These are phyloP conservation scores for Gracilinanus agilis DNA, from an alignment of 2,113 vertebrate species.

Conservation along the genomic window DNA sequence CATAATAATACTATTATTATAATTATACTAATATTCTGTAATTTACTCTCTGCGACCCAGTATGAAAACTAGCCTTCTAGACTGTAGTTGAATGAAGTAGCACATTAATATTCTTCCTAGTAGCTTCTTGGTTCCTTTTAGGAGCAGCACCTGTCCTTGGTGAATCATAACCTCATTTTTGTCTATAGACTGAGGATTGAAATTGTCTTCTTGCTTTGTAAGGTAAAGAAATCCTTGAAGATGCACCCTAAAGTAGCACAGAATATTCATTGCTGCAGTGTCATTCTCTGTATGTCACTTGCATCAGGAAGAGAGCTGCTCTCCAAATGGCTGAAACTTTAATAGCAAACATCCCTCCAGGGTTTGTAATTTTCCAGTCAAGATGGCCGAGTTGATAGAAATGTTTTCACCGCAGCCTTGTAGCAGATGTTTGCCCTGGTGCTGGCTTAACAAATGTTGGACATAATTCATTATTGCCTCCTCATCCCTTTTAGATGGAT, in stretches of 20 bases:
- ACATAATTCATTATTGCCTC: slow-evolving; percentile 79
- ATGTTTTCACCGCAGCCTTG: slow-evolving; percentile 79
- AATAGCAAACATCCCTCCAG: slow-evolving; percentile 65
- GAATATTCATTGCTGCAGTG: neutral
- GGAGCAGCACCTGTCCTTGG: neutral
- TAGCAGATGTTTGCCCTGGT: slow-evolving; percentile 87
- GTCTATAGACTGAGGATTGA: rapidly evolving
- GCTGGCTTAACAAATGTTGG: slow-evolving; percentile 82
- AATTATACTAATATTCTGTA: neutral
- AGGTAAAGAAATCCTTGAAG: slow-evolving; percentile 35
- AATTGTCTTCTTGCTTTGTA: neutral
- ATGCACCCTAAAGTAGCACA: rapidly evolving
- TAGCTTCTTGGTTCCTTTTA: neutral
- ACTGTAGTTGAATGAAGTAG: neutral
- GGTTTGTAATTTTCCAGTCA: slow-evolving; percentile 83
- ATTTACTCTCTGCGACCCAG: neutral
- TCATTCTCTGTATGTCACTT: neutral
- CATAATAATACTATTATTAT: too few relatives aligned
- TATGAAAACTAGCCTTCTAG: neutral
- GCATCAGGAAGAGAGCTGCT: neutral
- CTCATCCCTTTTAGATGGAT: slow-evolving; percentile 71
- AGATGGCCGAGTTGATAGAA: slow-evolving; percentile 79
- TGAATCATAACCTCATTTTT: neutral
- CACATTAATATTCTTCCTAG: neutral
- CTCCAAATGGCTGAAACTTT: slow-evolving; percentile 39